A percentile compares a stretch with the other conserved stretches of the same genome.
These are phyloP conservation scores for Lepidotrigona ventralis DNA, from an alignment of 1,140 invertebrate genomes.

Conservation along the genomic window DNA sequence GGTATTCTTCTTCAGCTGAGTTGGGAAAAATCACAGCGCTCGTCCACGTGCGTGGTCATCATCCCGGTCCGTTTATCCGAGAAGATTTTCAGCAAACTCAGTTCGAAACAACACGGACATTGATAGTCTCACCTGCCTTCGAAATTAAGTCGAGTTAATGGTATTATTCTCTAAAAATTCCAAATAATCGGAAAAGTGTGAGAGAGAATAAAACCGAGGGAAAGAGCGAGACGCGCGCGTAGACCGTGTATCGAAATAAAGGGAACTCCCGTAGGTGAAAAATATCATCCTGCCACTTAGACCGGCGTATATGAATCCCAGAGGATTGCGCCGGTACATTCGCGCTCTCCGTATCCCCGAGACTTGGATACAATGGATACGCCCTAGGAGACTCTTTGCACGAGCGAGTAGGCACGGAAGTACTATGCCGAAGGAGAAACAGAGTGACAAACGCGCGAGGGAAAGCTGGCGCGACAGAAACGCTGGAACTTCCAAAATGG, in stretches of 20 bases:
- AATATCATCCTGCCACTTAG: conserved; percentile 66
- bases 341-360: conserved; percentile 18
- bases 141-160: neutral
- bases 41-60: too few species aligned
- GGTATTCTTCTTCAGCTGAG: neutral
- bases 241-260: conserved; percentile 47
- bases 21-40: neutral
- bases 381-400: conserved; percentile 54
- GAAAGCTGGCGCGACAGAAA: conserved; percentile 15
- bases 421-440: conserved; percentile 1
- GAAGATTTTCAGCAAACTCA: too few species aligned
- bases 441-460: conserved; percentile 24
- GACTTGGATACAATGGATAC: conserved; percentile 57
- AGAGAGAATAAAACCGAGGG: neutral
- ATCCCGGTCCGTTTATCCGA: too few species aligned
- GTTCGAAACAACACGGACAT: neutral
- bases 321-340: conserved; percentile 24
- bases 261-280: conserved; percentile 47
- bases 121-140: too few species aligned
- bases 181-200: neutral
- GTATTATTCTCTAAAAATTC: neutral
- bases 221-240: neutral
- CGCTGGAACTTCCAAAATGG: neutral
- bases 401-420: conserved; percentile 29
- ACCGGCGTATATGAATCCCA: conserved; percentile 58